These are phyloP conservation scores for Nerophis ophidion DNA, from an alignment of 2,113 vertebrate genomes.

Conservation along the genomic window DNA sequence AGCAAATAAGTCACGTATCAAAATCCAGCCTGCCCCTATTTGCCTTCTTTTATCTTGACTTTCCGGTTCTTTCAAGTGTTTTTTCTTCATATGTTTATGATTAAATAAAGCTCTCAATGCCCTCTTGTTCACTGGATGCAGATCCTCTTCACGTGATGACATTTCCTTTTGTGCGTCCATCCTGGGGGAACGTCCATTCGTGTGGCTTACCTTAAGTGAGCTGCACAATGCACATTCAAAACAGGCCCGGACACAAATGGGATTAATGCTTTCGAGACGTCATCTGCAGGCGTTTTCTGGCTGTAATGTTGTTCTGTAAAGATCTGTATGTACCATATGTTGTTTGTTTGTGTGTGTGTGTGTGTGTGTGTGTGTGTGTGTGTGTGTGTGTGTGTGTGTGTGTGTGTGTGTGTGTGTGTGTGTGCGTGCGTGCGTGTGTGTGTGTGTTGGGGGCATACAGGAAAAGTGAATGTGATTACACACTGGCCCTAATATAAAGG, in stretches of 20 bases:
- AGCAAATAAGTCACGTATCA: no score
- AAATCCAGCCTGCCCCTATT: no score
- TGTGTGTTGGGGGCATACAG: slow-evolving; percentile 48
- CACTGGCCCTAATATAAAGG: slow-evolving; percentile 49
- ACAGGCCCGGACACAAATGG: slow-evolving; percentile 63
- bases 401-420: no score
- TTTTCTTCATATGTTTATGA: slow-evolving; percentile 7
- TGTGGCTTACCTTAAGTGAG: slow-evolving; percentile 64
- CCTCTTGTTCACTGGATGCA: slow-evolving; percentile 29
- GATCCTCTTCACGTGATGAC: slow-evolving; percentile 44
- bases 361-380: no score
- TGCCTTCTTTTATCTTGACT: no score
- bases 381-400: no score
- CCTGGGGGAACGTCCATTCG: slow-evolving; percentile 52
- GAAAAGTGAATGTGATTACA: slow-evolving; percentile 62
- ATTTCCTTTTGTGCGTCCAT: slow-evolving; percentile 47
- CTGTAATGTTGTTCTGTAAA: slow-evolving; percentile 65
- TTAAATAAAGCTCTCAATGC: slow-evolving; percentile 30
- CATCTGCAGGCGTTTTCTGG: slow-evolving; percentile 60
- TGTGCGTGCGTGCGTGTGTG: slow-evolving; percentile 1
- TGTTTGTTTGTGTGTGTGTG: slow-evolving; percentile 20
- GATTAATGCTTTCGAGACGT: slow-evolving; percentile 65
- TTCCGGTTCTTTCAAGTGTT: no score
- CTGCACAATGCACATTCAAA: slow-evolving; percentile 54
- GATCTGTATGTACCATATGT: slow-evolving; percentile 49